Base-by-base conservation (phyloP, 2,113 vertebrate species). In the Balaeniceps rex region DNA sequence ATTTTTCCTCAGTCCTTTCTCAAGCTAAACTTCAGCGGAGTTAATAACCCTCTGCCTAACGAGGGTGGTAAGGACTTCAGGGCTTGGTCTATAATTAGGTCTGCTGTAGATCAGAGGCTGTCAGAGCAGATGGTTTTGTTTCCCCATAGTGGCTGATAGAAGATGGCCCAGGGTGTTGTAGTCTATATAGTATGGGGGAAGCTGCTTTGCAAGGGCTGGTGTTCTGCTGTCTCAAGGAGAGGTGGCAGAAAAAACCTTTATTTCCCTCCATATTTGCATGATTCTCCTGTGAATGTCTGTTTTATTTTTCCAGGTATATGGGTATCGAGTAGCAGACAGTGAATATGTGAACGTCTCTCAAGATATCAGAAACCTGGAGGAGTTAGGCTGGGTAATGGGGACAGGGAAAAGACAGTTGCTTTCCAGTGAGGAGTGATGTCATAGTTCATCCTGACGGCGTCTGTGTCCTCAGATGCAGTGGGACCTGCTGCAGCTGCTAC, bases 401-500 rank as follows among this genome's bases (percentile, higher is more conserved):
- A 47, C 12, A 61, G 16, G 26, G 22, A 46, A 69, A 77, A 61
- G 54, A 58, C 2, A 28, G 75, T 84, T 82, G 6, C 21, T 84
- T 54, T 70, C 55, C 64, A 42, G 4, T 18, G 22, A 44, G 58
- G 14, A 34, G 24, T 22, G 36, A 17, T 7, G 6, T 46, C 6
- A 4, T 16, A 33, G 69, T 28, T 54, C 46, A 47, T 87, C n/a
- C 19, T 34, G n/a, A 10, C 0, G 5, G 19, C 2, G 2, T 7
- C 42, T 46, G 31, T 1, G 10, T 49, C 19, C 19, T 78, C 2
- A 11, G 38, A 38, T 47, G 51, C 14, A 46, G 61, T 21, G 25
- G 34, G 36, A 54, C 31, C 54, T 74, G 24, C 51, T 71, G 54
- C 7, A 44, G 49, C 19, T 80, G 68, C 64, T 51, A 0, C 24